phyloP scores from a whole-genome alignment of 2,797 vertebrate genomes.

The Sebastes matsubarae region DNA sequence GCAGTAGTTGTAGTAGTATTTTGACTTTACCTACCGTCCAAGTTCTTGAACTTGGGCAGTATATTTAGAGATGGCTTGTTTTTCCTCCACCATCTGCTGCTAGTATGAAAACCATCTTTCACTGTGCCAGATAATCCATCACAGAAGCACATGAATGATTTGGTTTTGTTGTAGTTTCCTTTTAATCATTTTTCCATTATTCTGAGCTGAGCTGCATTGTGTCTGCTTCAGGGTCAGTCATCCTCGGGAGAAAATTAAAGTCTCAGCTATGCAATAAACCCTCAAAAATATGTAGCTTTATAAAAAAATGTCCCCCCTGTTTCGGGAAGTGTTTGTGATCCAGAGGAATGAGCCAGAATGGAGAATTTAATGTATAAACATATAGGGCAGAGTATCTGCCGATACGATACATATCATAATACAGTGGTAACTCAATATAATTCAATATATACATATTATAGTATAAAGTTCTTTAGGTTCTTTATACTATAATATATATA shows the following conservation, averaged over 20 bases:
- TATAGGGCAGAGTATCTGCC: background rate
- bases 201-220: background rate
- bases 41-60: slow-evolving; percentile 5
- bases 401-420: background rate
- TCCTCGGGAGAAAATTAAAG: background rate
- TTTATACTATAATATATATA: too few species aligned
- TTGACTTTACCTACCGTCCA: background rate
- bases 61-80: slow-evolving; percentile 24
- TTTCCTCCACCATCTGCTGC: slow-evolving; percentile 42
- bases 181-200: background rate
- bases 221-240: background rate
- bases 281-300: background rate
- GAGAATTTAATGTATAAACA: background rate
- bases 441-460: too few species aligned
- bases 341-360: background rate
- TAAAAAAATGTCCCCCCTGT: background rate
- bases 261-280: background rate
- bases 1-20: slow-evolving; percentile 11
- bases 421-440: too few species aligned
- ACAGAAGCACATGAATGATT: slow-evolving; percentile 10
- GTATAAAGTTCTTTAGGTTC: too few species aligned
- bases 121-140: slow-evolving; percentile 19
- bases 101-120: slow-evolving; percentile 23
- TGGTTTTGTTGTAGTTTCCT: background rate
- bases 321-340: accelerated